phyloP scores from a whole-genome alignment of 2,797 vertebrate genomes.

The Pangasius larnaudii region DNA sequence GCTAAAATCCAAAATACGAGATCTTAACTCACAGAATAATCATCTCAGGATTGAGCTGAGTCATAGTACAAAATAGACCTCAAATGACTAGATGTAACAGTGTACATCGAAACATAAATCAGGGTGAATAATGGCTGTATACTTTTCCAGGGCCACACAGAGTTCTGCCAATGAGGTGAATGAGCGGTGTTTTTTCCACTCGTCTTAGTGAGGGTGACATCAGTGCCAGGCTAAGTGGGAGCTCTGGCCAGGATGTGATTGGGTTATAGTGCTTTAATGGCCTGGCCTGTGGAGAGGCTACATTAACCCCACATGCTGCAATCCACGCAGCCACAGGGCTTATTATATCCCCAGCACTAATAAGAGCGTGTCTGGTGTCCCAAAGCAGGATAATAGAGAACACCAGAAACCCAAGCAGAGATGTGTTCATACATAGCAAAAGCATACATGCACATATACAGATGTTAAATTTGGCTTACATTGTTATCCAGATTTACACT shows the following conservation, averaged over 20 bases:
- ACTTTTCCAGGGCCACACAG: conserved; percentile 40
- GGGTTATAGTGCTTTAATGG: conserved; percentile 61
- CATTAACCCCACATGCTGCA: conserved; percentile 58
- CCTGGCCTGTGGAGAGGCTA: conserved; percentile 47
- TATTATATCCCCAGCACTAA: conserved; percentile 60
- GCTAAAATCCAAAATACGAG: conserved; percentile 21
- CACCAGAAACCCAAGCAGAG: conserved; percentile 45
- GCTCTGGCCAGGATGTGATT: conserved; percentile 60
- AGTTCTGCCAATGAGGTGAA: conserved; percentile 42
- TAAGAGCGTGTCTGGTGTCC: conserved; percentile 61
- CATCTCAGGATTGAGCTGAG: conserved; percentile 27
- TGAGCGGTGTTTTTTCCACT: conserved; percentile 54
- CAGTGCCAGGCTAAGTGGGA: conserved; percentile 40
- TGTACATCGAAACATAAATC: conserved; percentile 25
- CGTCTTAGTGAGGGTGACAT: conserved; percentile 51
- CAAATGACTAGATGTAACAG: conserved; percentile 42
- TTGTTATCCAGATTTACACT: not conserved
- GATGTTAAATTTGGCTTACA: not conserved
- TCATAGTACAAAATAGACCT: conserved; percentile 33
- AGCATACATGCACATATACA: not conserved
- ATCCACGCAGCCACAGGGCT: conserved; percentile 51
- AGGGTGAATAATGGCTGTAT: conserved; percentile 46
- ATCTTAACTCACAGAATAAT: conserved; percentile 15
- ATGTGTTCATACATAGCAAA: not conserved
- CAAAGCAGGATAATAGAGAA: conserved; percentile 51